Evolutionary conservation across 2,113 vertebrate species (phyloP).

Genomic region (Istiophorus platypterus): DNA sequence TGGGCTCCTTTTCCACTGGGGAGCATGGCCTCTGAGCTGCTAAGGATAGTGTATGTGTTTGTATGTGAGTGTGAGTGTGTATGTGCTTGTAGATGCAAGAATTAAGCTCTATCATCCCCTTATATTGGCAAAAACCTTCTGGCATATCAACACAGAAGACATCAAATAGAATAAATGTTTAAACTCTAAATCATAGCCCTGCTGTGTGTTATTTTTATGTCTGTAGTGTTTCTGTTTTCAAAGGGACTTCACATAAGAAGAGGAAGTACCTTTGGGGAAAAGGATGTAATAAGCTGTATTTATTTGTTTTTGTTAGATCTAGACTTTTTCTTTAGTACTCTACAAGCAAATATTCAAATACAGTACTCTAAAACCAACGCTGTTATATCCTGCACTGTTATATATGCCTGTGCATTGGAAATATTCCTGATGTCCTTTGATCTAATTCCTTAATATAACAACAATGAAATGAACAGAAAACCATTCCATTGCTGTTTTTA

Average conservation of each 20-base stretch:
- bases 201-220: slow-evolving; percentile 8
- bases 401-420: background rate
- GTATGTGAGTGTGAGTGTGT: slow-evolving; percentile 36
- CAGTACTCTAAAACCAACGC: background rate
- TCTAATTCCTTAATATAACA: background rate
- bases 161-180: slow-evolving; percentile 65
- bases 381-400: background rate
- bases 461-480: background rate
- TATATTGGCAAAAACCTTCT: slow-evolving; percentile 36
- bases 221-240: background rate
- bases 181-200: slow-evolving; percentile 4
- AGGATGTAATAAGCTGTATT: background rate
- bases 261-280: background rate
- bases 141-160: slow-evolving; percentile 58
- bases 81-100: slow-evolving; percentile 44
- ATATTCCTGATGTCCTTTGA: background rate
- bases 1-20: slow-evolving; percentile 43
- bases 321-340: background rate
- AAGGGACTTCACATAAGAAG: background rate
- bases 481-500: background rate
- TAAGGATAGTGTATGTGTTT: slow-evolving; percentile 46
- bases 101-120: slow-evolving; percentile 32
- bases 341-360: background rate
- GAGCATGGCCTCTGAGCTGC: slow-evolving; percentile 60
- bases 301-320: slow-evolving; percentile 2